Percentiles rank a stretch among this genome's conserved stretches.
These are phyloP conservation scores for Ophioderma brevispina DNA, from an alignment of 35 echinoderm and acorn worm species.

Conservation along the genomic window DNA sequence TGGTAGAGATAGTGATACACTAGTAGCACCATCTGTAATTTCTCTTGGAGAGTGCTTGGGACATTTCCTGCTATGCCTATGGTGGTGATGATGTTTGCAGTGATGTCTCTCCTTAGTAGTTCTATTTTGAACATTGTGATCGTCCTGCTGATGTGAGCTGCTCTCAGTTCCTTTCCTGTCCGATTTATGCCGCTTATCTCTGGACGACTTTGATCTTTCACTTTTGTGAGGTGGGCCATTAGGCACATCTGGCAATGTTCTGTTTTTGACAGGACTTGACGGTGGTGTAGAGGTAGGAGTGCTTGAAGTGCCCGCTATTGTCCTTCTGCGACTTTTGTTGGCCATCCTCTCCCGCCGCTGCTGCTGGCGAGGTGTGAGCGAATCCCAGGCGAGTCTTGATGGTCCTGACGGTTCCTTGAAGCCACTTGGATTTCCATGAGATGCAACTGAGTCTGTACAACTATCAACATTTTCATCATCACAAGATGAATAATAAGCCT, in stretches of 20 bases:
- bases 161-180: not conserved
- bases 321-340: constrained; percentile 3
- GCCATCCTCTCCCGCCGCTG: constrained; percentile 79
- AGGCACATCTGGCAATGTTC: not conserved
- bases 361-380: constrained; percentile 80
- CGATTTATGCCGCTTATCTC: not conserved
- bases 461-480: constrained; percentile 57
- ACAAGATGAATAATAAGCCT: constrained; percentile 41
- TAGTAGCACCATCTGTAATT: constrained; percentile 46
- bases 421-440: constrained; percentile 58
- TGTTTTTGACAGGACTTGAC: constrained; percentile 2
- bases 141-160: not conserved
- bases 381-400: constrained; percentile 86
- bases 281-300: constrained; percentile 24
- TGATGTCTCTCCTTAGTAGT: not conserved
- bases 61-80: constrained; percentile 14
- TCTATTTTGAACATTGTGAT: not conserved
- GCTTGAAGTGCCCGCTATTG: not conserved
- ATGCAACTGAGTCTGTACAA: constrained; percentile 48
- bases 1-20: constrained; percentile 62
- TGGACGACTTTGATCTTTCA: constrained; percentile 5
- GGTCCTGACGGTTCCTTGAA: constrained; percentile 46
- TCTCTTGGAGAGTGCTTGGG: not conserved
- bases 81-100: not conserved
- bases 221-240: not conserved